These are phyloP conservation scores for Ploceus nigricollis DNA, from an alignment of 2,113 vertebrate genomes.

Conservation along the genomic window DNA sequence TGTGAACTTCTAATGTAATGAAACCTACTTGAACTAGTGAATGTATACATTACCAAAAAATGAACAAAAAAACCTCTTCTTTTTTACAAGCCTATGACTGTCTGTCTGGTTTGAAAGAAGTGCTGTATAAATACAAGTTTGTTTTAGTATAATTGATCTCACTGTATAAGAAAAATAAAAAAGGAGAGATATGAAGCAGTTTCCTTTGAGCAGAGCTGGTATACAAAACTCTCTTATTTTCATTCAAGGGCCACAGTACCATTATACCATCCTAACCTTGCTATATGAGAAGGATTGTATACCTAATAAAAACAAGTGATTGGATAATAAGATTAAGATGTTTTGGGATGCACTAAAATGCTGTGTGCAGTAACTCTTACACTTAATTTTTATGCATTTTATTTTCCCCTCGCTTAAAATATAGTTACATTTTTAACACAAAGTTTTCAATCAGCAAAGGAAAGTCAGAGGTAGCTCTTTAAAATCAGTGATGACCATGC, in stretches of 20 bases:
- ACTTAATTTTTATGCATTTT: not conserved
- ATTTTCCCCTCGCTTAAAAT: not conserved
- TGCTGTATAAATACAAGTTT: not conserved
- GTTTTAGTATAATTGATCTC: constrained; percentile 43
- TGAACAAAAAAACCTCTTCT: constrained; percentile 23
- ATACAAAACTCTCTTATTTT: not conserved
- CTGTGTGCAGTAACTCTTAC: not conserved
- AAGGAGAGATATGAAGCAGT: not conserved
- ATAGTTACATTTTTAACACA: not conserved
- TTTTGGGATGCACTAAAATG: not conserved
- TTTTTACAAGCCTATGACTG: constrained; percentile 14
- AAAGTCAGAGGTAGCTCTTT: not conserved
- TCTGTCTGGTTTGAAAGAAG: not conserved
- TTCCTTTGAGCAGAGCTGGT: not conserved
- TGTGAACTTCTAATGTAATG: not conserved
- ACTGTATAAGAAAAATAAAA: not conserved
- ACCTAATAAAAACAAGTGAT: not conserved
- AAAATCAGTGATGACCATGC: not conserved
- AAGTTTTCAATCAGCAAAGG: not conserved
- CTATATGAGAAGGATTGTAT: not conserved
- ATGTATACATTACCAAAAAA: not conserved
- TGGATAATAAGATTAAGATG: not conserved
- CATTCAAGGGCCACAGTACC: not conserved
- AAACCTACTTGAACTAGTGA: not conserved
- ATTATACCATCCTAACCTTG: not conserved